These are phyloP conservation scores for Erethizon dorsatum DNA, from an alignment of 2,797 vertebrate species.

Conservation along the genomic window DNA sequence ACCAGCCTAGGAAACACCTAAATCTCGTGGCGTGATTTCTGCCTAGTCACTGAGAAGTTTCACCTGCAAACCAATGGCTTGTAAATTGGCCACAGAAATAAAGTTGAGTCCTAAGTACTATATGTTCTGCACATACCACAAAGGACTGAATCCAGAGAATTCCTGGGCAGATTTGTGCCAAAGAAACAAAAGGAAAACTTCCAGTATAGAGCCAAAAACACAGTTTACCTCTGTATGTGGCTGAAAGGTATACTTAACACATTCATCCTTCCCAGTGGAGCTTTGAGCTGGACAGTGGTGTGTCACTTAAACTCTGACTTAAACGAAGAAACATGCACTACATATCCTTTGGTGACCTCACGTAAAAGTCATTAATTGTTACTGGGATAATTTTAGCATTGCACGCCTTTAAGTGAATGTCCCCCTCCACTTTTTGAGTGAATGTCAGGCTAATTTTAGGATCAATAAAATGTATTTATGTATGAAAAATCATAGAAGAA, in stretches of 20 bases:
- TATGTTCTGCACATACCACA: not conserved
- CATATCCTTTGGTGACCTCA: slow-evolving; percentile 4
- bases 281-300: not conserved
- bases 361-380: not conserved
- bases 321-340: not conserved
- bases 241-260: slow-evolving; percentile 5
- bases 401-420: not conserved
- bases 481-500: slow-evolving; percentile 63
- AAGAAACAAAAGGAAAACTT: slow-evolving; percentile 34
- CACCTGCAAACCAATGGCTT: not conserved
- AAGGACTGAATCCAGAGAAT: not conserved
- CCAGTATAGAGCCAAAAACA: not conserved
- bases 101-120: not conserved
- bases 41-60: not conserved
- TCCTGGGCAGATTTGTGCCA: not conserved
- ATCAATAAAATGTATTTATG: slow-evolving; percentile 67
- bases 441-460: slow-evolving; percentile 65
- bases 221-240: not conserved
- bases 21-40: not conserved
- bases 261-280: not conserved
- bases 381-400: slow-evolving; percentile 13
- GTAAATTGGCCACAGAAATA: not conserved
- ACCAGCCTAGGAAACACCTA: not conserved
- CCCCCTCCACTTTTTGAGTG: not conserved
- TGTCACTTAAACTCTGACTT: slow-evolving; percentile 11